phyloP scores from a whole-genome alignment of 2,888 invertebrate species.

The Meganola albula region DNA sequence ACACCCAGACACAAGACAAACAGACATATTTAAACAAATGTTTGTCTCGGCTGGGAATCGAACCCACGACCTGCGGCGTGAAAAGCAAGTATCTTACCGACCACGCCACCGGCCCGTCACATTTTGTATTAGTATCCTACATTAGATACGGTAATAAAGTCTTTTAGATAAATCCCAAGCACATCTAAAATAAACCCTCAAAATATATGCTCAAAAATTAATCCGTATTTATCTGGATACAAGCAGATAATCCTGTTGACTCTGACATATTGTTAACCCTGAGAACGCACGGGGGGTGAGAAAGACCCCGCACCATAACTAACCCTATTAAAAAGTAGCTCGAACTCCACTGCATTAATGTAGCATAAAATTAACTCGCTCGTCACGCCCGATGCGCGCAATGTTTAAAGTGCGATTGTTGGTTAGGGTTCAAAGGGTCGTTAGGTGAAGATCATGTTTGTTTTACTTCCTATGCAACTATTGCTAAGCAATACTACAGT shows the following conservation, averaged over 20 bases:
- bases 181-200: conserved; percentile 21
- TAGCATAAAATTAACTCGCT: conserved; percentile 75
- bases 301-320: conserved; percentile 62
- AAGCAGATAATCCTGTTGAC: conserved; percentile 50
- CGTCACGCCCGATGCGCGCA: conserved; percentile 60
- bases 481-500: no score
- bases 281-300: conserved; percentile 48
- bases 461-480: no score
- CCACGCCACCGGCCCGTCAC: no score
- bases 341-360: conserved; percentile 65
- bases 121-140: no score
- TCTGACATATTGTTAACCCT: conserved; percentile 61
- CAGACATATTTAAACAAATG: no score
- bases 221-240: conserved; percentile 42
- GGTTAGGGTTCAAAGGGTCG: conserved; percentile 33
- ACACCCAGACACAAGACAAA: no score
- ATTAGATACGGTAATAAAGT: background rate
- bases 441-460: no score
- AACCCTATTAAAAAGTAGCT: conserved; percentile 73
- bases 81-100: no score
- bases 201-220: conserved; percentile 28
- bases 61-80: no score
- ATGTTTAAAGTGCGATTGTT: conserved; percentile 47
- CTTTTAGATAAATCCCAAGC: conserved; percentile 1
- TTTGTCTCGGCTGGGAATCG: no score